Evolutionary conservation across 2,888 invertebrate genomes (phyloP).

Genomic region (Luperina nickerlii): DNA sequence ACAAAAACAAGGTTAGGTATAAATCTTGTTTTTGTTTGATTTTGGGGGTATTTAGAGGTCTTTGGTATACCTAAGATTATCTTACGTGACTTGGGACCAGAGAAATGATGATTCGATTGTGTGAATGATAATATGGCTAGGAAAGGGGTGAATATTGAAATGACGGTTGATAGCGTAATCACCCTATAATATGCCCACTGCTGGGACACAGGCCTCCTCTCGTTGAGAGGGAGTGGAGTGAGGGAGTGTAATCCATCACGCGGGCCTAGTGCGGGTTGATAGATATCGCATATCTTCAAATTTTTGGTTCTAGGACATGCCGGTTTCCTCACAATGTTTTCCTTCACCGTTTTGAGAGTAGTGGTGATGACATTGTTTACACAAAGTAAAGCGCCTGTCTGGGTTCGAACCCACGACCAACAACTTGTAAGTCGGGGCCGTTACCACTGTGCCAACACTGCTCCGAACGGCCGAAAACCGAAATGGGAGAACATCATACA

Average conservation of each 20-base stretch:
- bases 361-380: too few relatives aligned
- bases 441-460: too few relatives aligned
- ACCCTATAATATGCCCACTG: background rate
- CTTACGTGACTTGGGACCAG: background rate
- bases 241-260: background rate
- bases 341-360: too few relatives aligned
- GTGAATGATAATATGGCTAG: background rate
- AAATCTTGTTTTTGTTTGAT: slow-evolving; percentile 29
- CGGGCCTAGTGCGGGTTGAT: background rate
- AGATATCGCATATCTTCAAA: background rate
- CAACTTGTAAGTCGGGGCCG: too few relatives aligned
- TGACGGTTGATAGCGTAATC: too few relatives aligned
- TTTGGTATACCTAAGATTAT: slow-evolving; percentile 19
- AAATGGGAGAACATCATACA: background rate
- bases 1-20: slow-evolving; percentile 12
- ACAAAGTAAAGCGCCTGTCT: too few relatives aligned
- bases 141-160: background rate
- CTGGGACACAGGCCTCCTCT: background rate
- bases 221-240: background rate
- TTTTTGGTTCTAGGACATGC: too few relatives aligned
- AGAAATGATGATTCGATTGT: background rate
- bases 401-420: too few relatives aligned
- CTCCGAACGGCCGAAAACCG: background rate
- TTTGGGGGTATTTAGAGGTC: slow-evolving; percentile 50
- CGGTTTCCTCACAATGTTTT: too few relatives aligned